Evolutionary conservation across 2,888 invertebrate species (phyloP), one percentile per base, ranked within the genome.

Genomic region (Hemithea aestivaria): DNA sequence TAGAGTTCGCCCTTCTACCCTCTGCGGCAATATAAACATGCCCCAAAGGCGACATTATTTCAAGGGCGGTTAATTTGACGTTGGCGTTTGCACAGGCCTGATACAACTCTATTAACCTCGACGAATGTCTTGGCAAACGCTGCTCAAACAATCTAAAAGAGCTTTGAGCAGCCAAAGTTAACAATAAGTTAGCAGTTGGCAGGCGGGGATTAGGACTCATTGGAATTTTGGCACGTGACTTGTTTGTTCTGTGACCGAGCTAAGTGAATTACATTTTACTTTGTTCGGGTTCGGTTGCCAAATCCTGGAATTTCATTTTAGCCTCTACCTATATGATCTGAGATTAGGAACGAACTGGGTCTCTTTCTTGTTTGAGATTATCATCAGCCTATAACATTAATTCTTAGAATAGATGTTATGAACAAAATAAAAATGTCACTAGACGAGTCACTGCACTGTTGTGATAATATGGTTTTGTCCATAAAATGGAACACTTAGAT

Each of bases 1-100:
- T 10, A 35, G 26, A 32, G 25, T 20, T 20, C 10, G 33, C 23
- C 25, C 27, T n/a, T 21, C 30, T 12, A 48, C 61, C 65, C 71
- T 62, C 57, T 49, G 34, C 27, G 41, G 56, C 56, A 63, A 66
- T 69, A 66, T 69, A 73, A 72, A 66, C 52, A 49, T 44, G 49
- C 47, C 57, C 57, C 56, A 41, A 55, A 56, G 56, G 65, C 58
- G 64, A 75, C 73, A 66, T 71, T 73, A 58, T 60, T 61, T 61
- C 46, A 26, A 28, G 28, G 58, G 54, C 53, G 39, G 58, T 61
- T 71, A 71, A 74, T 70, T 70, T 65, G 56, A 62, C 51, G 49
- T 53, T 44, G 51, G 52, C 44, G 49, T 51, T 51, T 42, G 42
- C 38, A 37, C 50, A 32, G 29, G 30, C 38, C 45, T 48, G 42